Conservation (phyloP, 2,888 invertebrate genomes). For the Salpingus planirostris region DNA sequence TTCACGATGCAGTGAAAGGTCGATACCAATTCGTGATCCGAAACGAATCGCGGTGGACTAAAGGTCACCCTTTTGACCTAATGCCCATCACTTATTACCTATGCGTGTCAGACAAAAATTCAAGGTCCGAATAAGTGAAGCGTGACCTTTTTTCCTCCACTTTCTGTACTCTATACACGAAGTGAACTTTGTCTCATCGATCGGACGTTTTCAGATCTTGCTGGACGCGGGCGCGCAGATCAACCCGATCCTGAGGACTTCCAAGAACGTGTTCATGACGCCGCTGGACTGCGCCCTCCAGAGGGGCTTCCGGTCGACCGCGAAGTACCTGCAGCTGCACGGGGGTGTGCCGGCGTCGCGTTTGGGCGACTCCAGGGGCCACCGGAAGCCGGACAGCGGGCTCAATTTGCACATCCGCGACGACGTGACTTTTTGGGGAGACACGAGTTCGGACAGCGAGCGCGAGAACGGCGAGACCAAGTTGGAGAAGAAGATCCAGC, state of each 20-base stretch:
- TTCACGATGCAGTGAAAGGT: too few species aligned
- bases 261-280: conserved; percentile 77
- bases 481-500: conserved; percentile 38
- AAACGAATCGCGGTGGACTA: too few species aligned
- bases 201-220: conserved; percentile 55
- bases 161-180: conserved; percentile 10
- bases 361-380: conserved; percentile 39
- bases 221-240: conserved; percentile 78
- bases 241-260: conserved; percentile 74
- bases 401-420: conserved; percentile 32
- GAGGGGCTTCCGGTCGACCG: conserved; percentile 79
- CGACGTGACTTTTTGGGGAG: conserved; percentile 35
- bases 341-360: conserved; percentile 77
- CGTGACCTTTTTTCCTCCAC: conserved; percentile 9
- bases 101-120: conserved; percentile 6
- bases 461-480: conserved; percentile 22
- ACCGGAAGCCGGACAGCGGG: conserved; percentile 14
- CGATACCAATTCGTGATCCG: too few species aligned
- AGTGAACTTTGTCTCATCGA: conserved; percentile 5
- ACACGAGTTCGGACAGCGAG: conserved; percentile 33
- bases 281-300: conserved; percentile 86
- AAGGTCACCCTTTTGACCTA: too few species aligned
- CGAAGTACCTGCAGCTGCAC: conserved; percentile 85
- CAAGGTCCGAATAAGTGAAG: conserved; percentile 7
- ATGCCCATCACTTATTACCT: conserved; percentile 1